Conservation (phyloP, 2,113 vertebrate species). For the Coturnix japonica region DNA sequence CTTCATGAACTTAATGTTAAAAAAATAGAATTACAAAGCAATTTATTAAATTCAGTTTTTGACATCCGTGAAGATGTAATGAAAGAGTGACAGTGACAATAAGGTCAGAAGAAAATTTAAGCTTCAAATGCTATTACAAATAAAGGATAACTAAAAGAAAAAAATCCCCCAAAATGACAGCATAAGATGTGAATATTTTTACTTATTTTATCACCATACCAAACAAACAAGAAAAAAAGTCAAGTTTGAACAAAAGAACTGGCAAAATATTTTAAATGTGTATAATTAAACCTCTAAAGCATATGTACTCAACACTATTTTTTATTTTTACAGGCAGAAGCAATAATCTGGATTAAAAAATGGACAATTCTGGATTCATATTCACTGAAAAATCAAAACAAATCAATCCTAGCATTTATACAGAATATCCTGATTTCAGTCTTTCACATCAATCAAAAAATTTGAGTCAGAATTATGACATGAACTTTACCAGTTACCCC, state of each 20-base stretch:
- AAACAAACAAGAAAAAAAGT: neutral
- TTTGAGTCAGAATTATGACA: neutral
- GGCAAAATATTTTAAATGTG: neutral
- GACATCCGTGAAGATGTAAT: neutral
- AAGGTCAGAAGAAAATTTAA: neutral
- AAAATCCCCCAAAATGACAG: neutral
- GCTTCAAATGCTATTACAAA: neutral
- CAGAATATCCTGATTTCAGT: neutral
- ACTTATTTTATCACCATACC: neutral
- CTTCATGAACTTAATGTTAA: neutral
- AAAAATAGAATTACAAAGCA: neutral
- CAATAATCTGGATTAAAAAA: neutral
- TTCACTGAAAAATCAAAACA: neutral
- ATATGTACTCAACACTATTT: neutral
- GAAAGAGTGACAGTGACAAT: neutral
- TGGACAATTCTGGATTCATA: neutral
- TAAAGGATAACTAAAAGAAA: neutral
- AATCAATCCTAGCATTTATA: neutral
- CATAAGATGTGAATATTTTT: neutral
- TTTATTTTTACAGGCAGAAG: neutral
- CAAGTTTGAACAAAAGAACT: neutral
- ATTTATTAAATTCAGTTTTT: neutral
- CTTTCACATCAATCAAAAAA: neutral
- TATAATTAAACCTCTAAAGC: neutral
- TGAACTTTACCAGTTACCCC: neutral